Conservation (phyloP, 1,140 invertebrate species). For the Octopus sinensis region DNA sequence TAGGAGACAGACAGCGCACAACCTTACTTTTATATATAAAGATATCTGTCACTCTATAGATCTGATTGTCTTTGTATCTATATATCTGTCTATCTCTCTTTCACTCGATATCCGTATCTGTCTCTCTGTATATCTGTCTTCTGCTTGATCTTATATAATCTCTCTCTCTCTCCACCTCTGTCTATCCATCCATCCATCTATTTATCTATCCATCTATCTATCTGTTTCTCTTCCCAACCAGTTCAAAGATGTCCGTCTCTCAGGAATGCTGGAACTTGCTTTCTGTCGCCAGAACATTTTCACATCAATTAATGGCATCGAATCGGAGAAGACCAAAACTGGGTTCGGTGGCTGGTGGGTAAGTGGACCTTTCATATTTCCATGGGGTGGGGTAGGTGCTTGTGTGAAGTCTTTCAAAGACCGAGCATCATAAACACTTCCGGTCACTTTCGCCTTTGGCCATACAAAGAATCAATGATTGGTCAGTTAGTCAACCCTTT, state of each 20-base stretch:
- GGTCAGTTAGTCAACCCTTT: too few relatives aligned
- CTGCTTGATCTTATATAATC: not conserved
- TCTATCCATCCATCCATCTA: not conserved
- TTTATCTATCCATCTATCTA: not conserved
- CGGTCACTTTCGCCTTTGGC: too few relatives aligned
- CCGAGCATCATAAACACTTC: too few relatives aligned
- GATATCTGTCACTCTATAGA: too few relatives aligned
- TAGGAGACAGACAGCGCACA: too few relatives aligned
- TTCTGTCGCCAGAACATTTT: constrained; percentile 78
- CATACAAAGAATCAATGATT: too few relatives aligned
- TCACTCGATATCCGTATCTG: not conserved
- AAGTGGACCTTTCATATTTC: constrained; percentile 22
- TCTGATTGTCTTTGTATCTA: not conserved
- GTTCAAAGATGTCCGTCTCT: constrained; percentile 34
- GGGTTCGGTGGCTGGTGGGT: constrained; percentile 84
- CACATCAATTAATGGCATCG: constrained; percentile 74
- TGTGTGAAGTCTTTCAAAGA: too few relatives aligned
- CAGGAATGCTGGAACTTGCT: constrained; percentile 36
- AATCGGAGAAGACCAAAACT: constrained; percentile 80
- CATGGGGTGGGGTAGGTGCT: too few relatives aligned
- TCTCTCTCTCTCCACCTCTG: not conserved
- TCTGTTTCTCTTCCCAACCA: constrained; percentile 19
- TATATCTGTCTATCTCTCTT: not conserved
- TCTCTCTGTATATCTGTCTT: not conserved
- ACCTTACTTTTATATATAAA: too few relatives aligned